These are phyloP conservation scores for Saturnia japonica DNA, from an alignment of 2,888 invertebrate genomes.

Conservation along the genomic window DNA sequence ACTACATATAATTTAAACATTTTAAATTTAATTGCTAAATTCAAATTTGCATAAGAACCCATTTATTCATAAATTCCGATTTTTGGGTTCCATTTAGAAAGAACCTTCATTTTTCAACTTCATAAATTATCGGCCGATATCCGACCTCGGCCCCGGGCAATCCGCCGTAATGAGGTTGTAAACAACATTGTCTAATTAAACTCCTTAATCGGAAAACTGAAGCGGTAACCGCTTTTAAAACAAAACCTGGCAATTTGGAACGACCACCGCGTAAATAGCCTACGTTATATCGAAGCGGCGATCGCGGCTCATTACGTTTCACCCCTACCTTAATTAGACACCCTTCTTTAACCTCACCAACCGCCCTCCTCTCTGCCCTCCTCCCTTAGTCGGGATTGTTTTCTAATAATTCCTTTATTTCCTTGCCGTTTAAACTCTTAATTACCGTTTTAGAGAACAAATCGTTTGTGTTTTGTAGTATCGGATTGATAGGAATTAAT, in stretches of 20 bases:
- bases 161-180: slow-evolving; percentile 80
- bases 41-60: too few species aligned
- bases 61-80: slow-evolving; percentile 57
- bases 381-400: slow-evolving; percentile 65
- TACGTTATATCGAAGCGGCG: slow-evolving; percentile 79
- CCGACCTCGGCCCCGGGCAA: slow-evolving; percentile 66
- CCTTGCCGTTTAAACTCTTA: slow-evolving; percentile 64
- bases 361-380: slow-evolving; percentile 37
- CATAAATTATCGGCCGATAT: slow-evolving; percentile 77
- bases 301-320: slow-evolving; percentile 80
- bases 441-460: slow-evolving; percentile 61
- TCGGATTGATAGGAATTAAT: slow-evolving; percentile 28
- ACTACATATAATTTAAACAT: too few species aligned
- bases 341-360: slow-evolving; percentile 52
- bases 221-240: slow-evolving; percentile 81
- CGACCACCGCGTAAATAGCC: slow-evolving; percentile 79
- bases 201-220: slow-evolving; percentile 82
- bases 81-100: slow-evolving; percentile 62
- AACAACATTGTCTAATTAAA: slow-evolving; percentile 81
- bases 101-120: slow-evolving; percentile 77
- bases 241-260: slow-evolving; percentile 80
- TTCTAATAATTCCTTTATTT: slow-evolving; percentile 80
- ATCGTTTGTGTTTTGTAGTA: slow-evolving; percentile 44
- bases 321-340: slow-evolving; percentile 76
- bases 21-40: too few species aligned